A percentile compares a stretch with the other conserved stretches of the same genome.
Evolutionary conservation across 2,888 invertebrate species (phyloP).

Genomic region (Callinectes sapidus): DNA sequence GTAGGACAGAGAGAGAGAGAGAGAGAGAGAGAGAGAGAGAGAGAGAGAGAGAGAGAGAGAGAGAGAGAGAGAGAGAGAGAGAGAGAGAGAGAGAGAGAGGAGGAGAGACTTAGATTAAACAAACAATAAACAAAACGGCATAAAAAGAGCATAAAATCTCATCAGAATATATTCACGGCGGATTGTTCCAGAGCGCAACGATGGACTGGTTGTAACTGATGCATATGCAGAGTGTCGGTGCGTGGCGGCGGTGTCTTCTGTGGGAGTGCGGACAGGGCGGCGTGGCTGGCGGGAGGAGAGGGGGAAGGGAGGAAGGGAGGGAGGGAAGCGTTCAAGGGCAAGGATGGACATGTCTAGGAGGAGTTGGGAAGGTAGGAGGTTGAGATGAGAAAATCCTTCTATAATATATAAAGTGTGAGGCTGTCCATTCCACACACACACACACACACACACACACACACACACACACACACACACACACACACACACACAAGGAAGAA

Average conservation of each 20-base stretch:
- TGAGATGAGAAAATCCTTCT: not conserved
- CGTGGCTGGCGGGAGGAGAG: not conserved
- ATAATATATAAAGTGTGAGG: too few species aligned
- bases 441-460: not conserved
- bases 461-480: not conserved
- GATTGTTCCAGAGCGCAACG: not conserved
- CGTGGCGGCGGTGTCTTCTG: not conserved
- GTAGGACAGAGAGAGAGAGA: not conserved
- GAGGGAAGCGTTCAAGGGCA: not conserved
- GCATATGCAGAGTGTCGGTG: not conserved
- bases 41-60: not conserved
- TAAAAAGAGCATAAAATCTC: not conserved
- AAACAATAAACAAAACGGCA: not conserved
- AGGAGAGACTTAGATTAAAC: not conserved
- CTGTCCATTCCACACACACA: not conserved
- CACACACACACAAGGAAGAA: not conserved
- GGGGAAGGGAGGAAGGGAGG: not conserved
- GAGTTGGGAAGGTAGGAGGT: not conserved
- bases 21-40: not conserved
- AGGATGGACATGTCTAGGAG: not conserved
- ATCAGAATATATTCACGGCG: not conserved
- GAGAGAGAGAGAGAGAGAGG: too few species aligned
- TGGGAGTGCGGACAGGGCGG: not conserved
- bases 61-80: too few species aligned
- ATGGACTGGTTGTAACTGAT: not conserved